Evolutionary conservation across 2,888 invertebrate genomes (phyloP), one percentile per base, ranked within the genome.

Genomic region (Cinara cedri): DNA sequence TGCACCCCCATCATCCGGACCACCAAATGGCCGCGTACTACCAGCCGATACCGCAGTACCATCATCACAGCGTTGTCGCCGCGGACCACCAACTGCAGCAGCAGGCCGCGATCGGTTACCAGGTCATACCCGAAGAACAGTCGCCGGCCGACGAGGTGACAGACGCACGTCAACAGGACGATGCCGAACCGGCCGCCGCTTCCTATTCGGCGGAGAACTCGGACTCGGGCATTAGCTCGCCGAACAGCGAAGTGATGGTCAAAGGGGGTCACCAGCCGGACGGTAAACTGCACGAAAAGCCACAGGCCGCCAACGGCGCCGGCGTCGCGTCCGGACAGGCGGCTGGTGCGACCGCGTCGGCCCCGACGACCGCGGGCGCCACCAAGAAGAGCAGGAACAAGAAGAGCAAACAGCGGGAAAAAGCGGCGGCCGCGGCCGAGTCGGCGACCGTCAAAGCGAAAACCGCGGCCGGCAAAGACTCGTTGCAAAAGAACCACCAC

Each of bases 151-250:
- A 34, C 34, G 34, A 66, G 16, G 16, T 10, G 44, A 44, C 66
- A 49, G 26, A 26, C 55, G 21, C 3, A 34, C 34, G 16, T 10
- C 42, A 54, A 16, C 54, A 55, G 62, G 14, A 55, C 55, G 60
- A 54, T 19, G 70, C 54, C 49, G 65, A 68, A 54, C 71, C 63
- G 13, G 34, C 49, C 16, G 51, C 80, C 19, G 49, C 54, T 34
- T 34, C 34, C 6, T 72, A 72, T 51, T 81, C 70, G 26, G 72
- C 80, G 24, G 65, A 71, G 21, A 81, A 81, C 51, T 81, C 81
- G 8, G 82, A 82, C 24, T 82, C 82, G 6, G 82, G 82, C 8
- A 81, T 82, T 4, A 81, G 82, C 13, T 82, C 82, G 26, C 82
- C 82, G 11, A 80, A 74, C 44, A 82, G 76, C 65, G 82, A 82